These are phyloP conservation scores for Drosophila sp. DNA, from an alignment of 1,140 invertebrate genomes.

Conservation along the genomic window DNA sequence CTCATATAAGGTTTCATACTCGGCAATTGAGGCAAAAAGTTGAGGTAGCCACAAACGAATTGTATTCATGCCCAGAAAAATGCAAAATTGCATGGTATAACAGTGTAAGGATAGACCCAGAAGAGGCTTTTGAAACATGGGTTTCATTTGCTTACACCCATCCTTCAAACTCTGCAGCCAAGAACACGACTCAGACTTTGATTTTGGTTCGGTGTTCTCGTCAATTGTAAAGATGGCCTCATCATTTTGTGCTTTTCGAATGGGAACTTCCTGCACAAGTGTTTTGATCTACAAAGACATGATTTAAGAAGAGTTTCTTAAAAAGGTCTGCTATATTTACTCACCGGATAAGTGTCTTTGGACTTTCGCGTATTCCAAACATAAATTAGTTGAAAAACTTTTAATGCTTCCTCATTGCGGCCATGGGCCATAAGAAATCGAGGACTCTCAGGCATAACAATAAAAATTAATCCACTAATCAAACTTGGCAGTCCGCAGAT, in stretches of 20 bases:
- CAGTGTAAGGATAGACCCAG: constrained; percentile 63
- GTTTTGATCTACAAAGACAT: constrained; percentile 48
- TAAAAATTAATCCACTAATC: constrained; percentile 85
- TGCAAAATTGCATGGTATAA: constrained; percentile 78
- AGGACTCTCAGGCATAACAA: constrained; percentile 90
- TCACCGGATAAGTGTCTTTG: constrained; percentile 87
- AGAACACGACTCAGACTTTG: constrained; percentile 19
- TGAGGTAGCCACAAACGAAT: constrained; percentile 79
- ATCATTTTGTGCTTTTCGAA: constrained; percentile 42
- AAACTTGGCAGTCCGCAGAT: constrained; percentile 87
- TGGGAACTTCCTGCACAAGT: constrained; percentile 64
- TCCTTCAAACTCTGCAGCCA: constrained; percentile 51
- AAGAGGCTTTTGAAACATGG: constrained; percentile 73
- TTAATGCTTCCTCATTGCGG: constrained; percentile 86
- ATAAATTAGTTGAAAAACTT: constrained; percentile 64
- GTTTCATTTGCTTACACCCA: constrained; percentile 71
- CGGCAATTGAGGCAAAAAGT: constrained; percentile 76
- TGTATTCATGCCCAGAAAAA: constrained; percentile 78
- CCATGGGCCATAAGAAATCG: constrained; percentile 91
- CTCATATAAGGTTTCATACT: constrained; percentile 52
- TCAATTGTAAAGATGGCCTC: constrained; percentile 74
- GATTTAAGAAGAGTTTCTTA: background rate
- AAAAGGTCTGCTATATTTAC: background rate
- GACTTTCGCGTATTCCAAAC: constrained; percentile 85
- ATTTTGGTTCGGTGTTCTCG: constrained; percentile 34